Conservation (phyloP, 1,140 invertebrate genomes). For the Archivesica marissinica region DNA sequence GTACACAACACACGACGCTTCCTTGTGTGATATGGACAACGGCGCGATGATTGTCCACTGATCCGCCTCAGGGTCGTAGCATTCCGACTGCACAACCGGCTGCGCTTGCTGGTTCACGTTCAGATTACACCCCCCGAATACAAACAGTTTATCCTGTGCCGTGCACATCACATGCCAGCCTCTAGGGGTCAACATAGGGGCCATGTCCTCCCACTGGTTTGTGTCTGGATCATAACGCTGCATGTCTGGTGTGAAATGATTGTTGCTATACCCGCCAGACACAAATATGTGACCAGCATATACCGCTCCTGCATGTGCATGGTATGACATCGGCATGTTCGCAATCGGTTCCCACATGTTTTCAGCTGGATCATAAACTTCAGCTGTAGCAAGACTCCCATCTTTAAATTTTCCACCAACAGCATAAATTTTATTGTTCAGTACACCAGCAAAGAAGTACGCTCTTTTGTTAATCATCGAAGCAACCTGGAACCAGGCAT, state of each 20-base stretch:
- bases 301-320: conserved; percentile 83
- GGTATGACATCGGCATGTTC: conserved; percentile 82
- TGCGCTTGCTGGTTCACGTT: conserved; percentile 89
- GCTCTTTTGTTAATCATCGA: conserved; percentile 83
- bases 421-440: conserved; percentile 81
- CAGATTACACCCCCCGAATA: conserved; percentile 88
- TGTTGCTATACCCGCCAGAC: conserved; percentile 83
- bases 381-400: conserved; percentile 82
- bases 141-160: conserved; percentile 89
- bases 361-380: conserved; percentile 81
- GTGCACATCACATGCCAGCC: conserved; percentile 84
- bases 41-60: conserved; percentile 88
- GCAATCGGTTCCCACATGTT: conserved; percentile 82
- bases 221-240: conserved; percentile 81
- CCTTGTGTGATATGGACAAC: conserved; percentile 86
- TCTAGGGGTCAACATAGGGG: conserved; percentile 82
- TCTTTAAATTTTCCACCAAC: conserved; percentile 84
- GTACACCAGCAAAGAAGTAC: conserved; percentile 83
- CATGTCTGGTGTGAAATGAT: conserved; percentile 83
- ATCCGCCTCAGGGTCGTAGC: conserved; percentile 88
- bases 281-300: conserved; percentile 82
- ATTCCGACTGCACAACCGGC: conserved; percentile 89
- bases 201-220: conserved; percentile 83
- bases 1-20: conserved; percentile 83
- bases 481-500: conserved; percentile 82